Conservation (phyloP, 2,888 invertebrate species). For the Corythucha ciliata region DNA sequence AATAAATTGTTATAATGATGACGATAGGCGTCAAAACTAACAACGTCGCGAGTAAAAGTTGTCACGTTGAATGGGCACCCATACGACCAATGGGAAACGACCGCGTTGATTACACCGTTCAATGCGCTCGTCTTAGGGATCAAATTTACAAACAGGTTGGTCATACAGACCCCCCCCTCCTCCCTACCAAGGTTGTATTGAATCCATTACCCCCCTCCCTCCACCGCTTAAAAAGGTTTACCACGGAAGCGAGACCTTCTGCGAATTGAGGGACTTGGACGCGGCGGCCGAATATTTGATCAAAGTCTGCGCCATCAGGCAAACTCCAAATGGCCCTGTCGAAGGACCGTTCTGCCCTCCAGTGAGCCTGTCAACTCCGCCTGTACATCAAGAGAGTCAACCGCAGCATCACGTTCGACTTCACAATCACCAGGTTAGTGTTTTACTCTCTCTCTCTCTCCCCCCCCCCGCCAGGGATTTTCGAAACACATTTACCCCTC, state of each 20-base stretch:
- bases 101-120: conserved; percentile 64
- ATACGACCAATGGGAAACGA: conserved; percentile 51
- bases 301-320: conserved; percentile 68
- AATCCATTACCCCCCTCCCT: conserved; percentile 29
- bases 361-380: conserved; percentile 49
- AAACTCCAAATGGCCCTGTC: conserved; percentile 50
- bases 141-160: conserved; percentile 54
- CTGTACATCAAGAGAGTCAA: conserved; percentile 34
- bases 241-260: conserved; percentile 53
- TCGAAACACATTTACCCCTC: background rate
- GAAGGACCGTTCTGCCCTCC: conserved; percentile 61
- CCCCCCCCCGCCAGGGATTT: conserved; percentile 17
- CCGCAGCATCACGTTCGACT: conserved; percentile 40
- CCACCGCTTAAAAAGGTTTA: no score
- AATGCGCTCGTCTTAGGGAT: conserved; percentile 52
- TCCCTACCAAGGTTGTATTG: background rate
- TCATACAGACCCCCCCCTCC: conserved; percentile 21
- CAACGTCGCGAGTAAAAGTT: conserved; percentile 48
- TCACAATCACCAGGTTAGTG: conserved; percentile 26
- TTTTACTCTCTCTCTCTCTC: conserved; percentile 1
- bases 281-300: conserved; percentile 65
- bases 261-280: conserved; percentile 58
- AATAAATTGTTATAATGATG: no score
- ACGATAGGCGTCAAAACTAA: conserved; percentile 55
- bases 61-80: conserved; percentile 57